Base-by-base conservation (phyloP, 2,113 vertebrate species). In the Menura novaehollandiae region DNA sequence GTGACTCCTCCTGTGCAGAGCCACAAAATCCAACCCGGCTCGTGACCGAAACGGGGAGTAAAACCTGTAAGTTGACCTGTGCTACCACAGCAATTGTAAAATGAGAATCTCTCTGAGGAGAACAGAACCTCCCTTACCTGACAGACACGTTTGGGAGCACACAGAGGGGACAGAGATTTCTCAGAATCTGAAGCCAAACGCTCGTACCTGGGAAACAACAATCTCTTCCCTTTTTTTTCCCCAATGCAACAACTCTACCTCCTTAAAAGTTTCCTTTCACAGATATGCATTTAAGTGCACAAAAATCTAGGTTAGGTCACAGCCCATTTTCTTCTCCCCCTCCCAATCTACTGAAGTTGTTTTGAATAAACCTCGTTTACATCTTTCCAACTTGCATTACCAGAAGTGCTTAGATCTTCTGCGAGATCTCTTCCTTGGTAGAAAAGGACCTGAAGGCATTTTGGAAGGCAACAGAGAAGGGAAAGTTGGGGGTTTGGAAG, bases 361-460 rank as follows among this genome's bases (percentile, higher is more conserved):
- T 94, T 92, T 89, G 91, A 96, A 92, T 95, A 95, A 91, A n/a
- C 75, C 88, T 96, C 53, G 0, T 96, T 94, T 97, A 91, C 94
- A 95, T 94, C 82, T 88, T 85, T 59, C 75, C 78, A 95, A 75
- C 95, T 92, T 87, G 91, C 88, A 69, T 6, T 82, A 95, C 93
- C 74, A 94, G 93, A 91, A 97, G 72, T 5, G 1, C 82, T 91
- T 58, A 93, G 85, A 96, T 96, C 93, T 96, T n/a, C 33, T 46
- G 62, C 10, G 0, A 91, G 90, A 96, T 93, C 93, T 94, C 77
- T 85, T 81, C 94, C 94, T 93, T 82, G 53, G 91, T 17, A 85
- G 9, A 49, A 89, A 89, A 89, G 30, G 53, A 60, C 96, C 89
- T 73, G 41, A 66, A 77, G 93, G 91, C 88, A 74, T 95, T 93